These are phyloP conservation scores for Panthera tigris DNA, from an alignment of 2,113 vertebrate species.

Conservation along the genomic window DNA sequence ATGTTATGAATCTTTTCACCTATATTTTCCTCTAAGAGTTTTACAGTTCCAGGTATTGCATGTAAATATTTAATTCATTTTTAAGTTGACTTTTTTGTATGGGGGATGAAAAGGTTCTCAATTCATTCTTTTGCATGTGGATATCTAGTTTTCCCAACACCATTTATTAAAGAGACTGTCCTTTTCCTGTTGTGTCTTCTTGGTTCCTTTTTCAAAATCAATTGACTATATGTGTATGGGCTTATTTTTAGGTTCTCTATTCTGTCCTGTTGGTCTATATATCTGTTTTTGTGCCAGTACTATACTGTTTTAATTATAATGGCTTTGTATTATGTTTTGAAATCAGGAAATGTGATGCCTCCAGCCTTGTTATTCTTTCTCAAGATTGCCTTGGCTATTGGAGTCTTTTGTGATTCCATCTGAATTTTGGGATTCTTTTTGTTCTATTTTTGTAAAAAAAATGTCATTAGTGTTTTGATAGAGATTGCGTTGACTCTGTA, in stretches of 20 bases:
- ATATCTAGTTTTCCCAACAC: background rate
- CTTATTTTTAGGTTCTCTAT: background rate
- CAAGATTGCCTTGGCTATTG: background rate
- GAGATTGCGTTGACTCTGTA: background rate
- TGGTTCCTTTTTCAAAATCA: background rate
- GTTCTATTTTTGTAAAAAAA: background rate
- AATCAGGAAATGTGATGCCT: background rate
- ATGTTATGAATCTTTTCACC: background rate
- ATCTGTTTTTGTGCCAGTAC: background rate
- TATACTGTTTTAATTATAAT: background rate
- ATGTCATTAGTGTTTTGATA: background rate
- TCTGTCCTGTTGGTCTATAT: background rate
- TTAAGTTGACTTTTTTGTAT: background rate
- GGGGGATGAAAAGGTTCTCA: background rate
- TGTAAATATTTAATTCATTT: background rate
- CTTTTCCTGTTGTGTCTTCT: background rate
- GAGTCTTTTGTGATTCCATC: background rate
- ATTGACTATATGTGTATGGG: background rate
- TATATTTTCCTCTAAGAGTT: background rate
- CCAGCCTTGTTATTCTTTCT: background rate
- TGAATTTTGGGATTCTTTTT: background rate
- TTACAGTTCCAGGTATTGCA: background rate
- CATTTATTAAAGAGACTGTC: background rate
- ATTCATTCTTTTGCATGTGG: background rate
- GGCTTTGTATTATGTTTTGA: background rate